Evolutionary conservation across 2,888 invertebrate genomes (phyloP).

Genomic region (Bursaphelenchus okinawaensis): DNA sequence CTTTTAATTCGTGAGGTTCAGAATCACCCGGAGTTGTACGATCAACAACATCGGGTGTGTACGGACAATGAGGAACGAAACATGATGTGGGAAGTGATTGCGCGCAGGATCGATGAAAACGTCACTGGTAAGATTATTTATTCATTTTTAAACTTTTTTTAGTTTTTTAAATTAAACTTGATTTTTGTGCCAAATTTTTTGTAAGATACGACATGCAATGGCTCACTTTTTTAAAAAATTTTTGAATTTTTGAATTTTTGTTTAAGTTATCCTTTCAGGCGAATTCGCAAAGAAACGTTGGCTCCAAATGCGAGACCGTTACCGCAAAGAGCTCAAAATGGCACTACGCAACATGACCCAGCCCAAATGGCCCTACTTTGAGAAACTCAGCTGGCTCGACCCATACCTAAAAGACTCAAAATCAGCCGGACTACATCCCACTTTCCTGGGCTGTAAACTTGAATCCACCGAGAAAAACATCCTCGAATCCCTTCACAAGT

Average conservation of each 20-base stretch:
- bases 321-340: slow-evolving; percentile 48
- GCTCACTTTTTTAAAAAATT: not conserved
- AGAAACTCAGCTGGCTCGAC: slow-evolving; percentile 47
- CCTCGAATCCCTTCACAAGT: not conserved
- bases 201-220: slow-evolving; percentile 3
- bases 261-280: slow-evolving; percentile 26
- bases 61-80: slow-evolving; percentile 46
- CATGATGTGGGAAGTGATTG: slow-evolving; percentile 52
- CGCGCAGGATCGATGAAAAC: slow-evolving; percentile 43
- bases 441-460: not conserved
- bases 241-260: not conserved
- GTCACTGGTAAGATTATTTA: slow-evolving; percentile 31
- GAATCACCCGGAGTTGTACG: slow-evolving; percentile 50
- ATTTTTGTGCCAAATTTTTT: not conserved
- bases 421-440: slow-evolving; percentile 1
- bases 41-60: slow-evolving; percentile 44
- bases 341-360: slow-evolving; percentile 36
- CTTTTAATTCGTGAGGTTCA: slow-evolving; percentile 48
- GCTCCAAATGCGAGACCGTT: slow-evolving; percentile 48
- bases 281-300: slow-evolving; percentile 55
- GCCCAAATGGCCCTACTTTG: slow-evolving; percentile 37
- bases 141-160: not conserved
- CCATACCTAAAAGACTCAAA: slow-evolving; percentile 41
- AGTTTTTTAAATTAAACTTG: not conserved
- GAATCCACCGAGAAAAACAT: not conserved